Evolutionary conservation across 2,888 invertebrate genomes (phyloP).

Genomic region (Torymus aiolomorphi): DNA sequence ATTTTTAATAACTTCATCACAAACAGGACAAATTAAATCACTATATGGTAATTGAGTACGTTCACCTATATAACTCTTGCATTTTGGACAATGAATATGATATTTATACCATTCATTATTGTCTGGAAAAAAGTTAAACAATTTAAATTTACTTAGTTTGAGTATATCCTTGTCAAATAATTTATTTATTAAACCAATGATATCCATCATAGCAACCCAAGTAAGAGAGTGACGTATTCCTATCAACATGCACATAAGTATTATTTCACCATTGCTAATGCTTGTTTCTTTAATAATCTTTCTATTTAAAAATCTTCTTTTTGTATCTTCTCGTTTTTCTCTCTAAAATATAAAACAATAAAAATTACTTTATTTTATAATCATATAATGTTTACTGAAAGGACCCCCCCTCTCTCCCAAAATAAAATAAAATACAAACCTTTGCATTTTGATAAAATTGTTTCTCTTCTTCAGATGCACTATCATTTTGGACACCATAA

Average conservation of each 20-base stretch:
- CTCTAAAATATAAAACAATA: too few relatives aligned
- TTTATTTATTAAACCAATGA: slow-evolving; percentile 43
- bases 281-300: slow-evolving; percentile 17
- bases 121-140: slow-evolving; percentile 22
- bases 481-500: too few relatives aligned
- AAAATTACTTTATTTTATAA: too few relatives aligned
- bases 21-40: not conserved
- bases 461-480: too few relatives aligned
- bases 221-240: slow-evolving; percentile 27
- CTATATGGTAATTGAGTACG: not conserved
- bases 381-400: too few relatives aligned
- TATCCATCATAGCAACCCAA: slow-evolving; percentile 39
- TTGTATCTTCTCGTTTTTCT: too few relatives aligned
- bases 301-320: slow-evolving; percentile 29
- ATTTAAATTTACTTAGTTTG: slow-evolving; percentile 37
- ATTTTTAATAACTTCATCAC: slow-evolving; percentile 29
- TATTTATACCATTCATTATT: slow-evolving; percentile 26
- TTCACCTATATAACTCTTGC: slow-evolving; percentile 19
- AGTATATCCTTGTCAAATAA: slow-evolving; percentile 32
- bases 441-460: too few relatives aligned
- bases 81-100: slow-evolving; percentile 39
- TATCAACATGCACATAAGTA: slow-evolving; percentile 44
- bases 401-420: too few relatives aligned
- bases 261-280: slow-evolving; percentile 32
- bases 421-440: too few relatives aligned